Percentiles rank a stretch among this genome's conserved stretches.
phyloP scores from a whole-genome alignment of 2,888 invertebrate species.

The Polydrusus tereticollis region DNA sequence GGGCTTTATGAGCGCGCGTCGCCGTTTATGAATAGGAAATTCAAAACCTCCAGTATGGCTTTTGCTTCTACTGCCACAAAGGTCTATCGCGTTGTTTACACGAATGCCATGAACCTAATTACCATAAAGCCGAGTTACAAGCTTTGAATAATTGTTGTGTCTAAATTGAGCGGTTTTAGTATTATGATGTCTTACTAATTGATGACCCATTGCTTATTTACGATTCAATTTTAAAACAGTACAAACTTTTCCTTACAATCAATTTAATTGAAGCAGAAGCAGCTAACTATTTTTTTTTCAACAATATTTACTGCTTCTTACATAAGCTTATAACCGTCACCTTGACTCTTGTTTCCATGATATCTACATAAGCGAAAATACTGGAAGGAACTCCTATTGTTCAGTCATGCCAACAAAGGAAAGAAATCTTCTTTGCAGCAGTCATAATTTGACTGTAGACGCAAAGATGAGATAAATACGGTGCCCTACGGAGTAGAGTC shows the following conservation, averaged over 20 bases:
- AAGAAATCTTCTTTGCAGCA: too few relatives aligned
- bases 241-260: neutral
- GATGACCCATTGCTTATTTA: constrained; percentile 12
- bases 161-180: constrained; percentile 35
- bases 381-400: too few relatives aligned
- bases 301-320: too few relatives aligned
- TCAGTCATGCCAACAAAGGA: too few relatives aligned
- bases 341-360: too few relatives aligned
- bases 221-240: neutral
- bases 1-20: constrained; percentile 38
- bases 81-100: constrained; percentile 40
- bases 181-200: constrained; percentile 28
- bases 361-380: too few relatives aligned
- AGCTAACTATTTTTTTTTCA: neutral
- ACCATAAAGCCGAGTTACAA: constrained; percentile 41
- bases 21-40: constrained; percentile 44
- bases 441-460: too few relatives aligned
- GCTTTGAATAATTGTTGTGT: constrained; percentile 34
- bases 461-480: too few relatives aligned
- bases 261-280: neutral
- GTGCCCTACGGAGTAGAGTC: too few relatives aligned
- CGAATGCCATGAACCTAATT: constrained; percentile 45
- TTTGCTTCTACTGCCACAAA: constrained; percentile 37
- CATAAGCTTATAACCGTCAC: too few relatives aligned
- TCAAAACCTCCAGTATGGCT: constrained; percentile 40